Percentiles rank a stretch among this genome's conserved stretches.
Conservation (phyloP, 2,113 vertebrate species). For the Oxyruncus cristatus region DNA sequence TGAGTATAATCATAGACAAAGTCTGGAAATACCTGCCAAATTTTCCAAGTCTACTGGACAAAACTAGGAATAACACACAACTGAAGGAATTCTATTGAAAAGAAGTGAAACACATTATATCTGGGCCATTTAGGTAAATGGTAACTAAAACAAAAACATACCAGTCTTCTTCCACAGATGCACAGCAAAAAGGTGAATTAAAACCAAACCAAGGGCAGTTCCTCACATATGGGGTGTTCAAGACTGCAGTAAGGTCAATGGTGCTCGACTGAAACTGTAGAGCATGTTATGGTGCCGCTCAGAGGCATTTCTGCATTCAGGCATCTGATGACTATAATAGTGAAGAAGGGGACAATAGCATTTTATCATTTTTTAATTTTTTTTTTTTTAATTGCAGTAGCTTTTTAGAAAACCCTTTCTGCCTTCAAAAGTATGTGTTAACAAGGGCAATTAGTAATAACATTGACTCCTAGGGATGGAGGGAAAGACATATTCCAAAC, state of each 20-base stretch:
- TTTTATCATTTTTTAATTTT: background rate
- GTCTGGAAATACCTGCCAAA: background rate
- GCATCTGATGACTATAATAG: background rate
- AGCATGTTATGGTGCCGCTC: background rate
- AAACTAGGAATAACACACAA: background rate
- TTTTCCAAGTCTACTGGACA: background rate
- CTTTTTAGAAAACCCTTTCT: background rate
- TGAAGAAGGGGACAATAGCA: background rate
- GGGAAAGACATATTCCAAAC: background rate
- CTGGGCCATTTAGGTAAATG: background rate
- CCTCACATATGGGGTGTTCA: background rate
- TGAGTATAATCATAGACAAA: background rate
- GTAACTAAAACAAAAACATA: background rate
- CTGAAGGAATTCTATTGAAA: background rate
- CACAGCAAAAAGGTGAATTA: background rate
- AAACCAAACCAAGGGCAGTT: background rate
- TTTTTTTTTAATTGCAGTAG: background rate
- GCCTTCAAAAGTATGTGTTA: background rate
- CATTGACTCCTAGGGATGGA: background rate
- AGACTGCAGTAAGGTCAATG: background rate
- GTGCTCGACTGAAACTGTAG: background rate
- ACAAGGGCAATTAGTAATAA: background rate
- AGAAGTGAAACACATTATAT: background rate
- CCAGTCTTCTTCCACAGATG: background rate
- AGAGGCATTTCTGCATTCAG: background rate